phyloP scores from a whole-genome alignment of 2,888 invertebrate genomes.

The Microdon myrmicae region DNA sequence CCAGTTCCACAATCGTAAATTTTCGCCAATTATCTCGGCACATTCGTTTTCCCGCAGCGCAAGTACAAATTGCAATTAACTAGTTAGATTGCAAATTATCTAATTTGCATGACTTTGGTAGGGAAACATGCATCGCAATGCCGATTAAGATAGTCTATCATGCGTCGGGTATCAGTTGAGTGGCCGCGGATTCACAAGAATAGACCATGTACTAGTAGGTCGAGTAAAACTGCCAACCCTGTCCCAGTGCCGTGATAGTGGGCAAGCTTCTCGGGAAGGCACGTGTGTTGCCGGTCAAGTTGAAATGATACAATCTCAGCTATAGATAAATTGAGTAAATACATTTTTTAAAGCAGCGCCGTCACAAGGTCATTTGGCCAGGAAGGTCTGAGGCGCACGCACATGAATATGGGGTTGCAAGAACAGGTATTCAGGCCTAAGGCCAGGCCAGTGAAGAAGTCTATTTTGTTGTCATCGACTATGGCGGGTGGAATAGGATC shows the following conservation, averaged over 20 bases:
- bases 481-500: slow-evolving; percentile 32
- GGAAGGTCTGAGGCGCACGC: slow-evolving; percentile 33
- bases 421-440: slow-evolving; percentile 21
- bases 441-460: slow-evolving; percentile 3
- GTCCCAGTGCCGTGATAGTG: slow-evolving; percentile 31
- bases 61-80: slow-evolving; percentile 36
- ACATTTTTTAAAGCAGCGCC: slow-evolving; percentile 38
- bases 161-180: not conserved
- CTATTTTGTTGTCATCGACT: not conserved
- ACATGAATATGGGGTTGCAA: slow-evolving; percentile 2
- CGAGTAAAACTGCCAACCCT: slow-evolving; percentile 37
- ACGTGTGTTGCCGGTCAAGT: not conserved
- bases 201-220: slow-evolving; percentile 14
- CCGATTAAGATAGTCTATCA: slow-evolving; percentile 35
- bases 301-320: slow-evolving; percentile 31
- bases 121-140: slow-evolving; percentile 40
- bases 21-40: slow-evolving; percentile 32
- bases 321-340: slow-evolving; percentile 39
- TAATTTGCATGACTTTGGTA: slow-evolving; percentile 45
- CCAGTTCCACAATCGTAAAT: slow-evolving; percentile 27
- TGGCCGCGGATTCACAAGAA: slow-evolving; percentile 3
- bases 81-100: slow-evolving; percentile 44
- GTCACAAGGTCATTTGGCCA: slow-evolving; percentile 51
- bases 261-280: too few species aligned
- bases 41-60: not conserved